Percentiles rank a stretch among this genome's conserved stretches.
Conservation (phyloP, 2,888 invertebrate species). For the Stenodema calcarata region DNA sequence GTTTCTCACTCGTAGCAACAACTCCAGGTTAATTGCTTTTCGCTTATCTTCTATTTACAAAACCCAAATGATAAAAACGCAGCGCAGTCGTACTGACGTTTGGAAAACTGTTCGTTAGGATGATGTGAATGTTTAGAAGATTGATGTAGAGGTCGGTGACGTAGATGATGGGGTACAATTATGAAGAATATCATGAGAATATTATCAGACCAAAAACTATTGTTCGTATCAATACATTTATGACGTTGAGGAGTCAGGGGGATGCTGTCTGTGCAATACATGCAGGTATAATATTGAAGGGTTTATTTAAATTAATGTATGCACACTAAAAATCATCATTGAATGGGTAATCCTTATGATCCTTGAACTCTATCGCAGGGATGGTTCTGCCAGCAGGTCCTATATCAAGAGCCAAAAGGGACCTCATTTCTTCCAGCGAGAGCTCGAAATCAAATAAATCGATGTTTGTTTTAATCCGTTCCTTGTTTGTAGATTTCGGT, state of each 20-base stretch:
- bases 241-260: too few relatives aligned
- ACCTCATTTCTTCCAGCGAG: conserved; percentile 51
- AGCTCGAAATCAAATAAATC: conserved; percentile 56
- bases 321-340: conserved; percentile 11
- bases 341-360: conserved; percentile 42
- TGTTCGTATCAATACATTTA: too few relatives aligned
- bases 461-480: conserved; percentile 55
- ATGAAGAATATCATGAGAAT: too few relatives aligned
- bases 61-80: background rate
- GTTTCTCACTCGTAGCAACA: too few relatives aligned
- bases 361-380: background rate
- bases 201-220: too few relatives aligned
- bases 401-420: conserved; percentile 9
- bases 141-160: too few relatives aligned
- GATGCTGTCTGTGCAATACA: too few relatives aligned
- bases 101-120: too few relatives aligned
- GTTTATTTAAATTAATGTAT: background rate
- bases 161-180: too few relatives aligned
- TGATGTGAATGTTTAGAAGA: too few relatives aligned
- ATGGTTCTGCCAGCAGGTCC: conserved; percentile 49
- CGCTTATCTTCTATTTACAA: background rate
- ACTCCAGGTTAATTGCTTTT: background rate
- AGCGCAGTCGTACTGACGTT: background rate
- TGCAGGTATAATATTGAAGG: too few relatives aligned
- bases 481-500: conserved; percentile 57